Conservation (phyloP, 2,113 vertebrate species). For the Garra rufa region DNA sequence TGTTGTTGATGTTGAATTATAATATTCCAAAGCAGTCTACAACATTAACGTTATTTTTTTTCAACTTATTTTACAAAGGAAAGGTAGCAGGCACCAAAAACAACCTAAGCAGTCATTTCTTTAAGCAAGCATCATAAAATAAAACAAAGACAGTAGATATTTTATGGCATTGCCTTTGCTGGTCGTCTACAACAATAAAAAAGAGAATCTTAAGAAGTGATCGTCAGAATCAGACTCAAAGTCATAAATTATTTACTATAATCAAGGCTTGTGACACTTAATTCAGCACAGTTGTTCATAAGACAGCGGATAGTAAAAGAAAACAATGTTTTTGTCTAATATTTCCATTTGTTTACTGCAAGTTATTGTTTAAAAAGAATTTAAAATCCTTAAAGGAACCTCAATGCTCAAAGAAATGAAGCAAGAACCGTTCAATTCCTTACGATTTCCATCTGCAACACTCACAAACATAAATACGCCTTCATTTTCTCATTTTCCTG, state of each 20-base stretch:
- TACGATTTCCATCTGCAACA: not conserved
- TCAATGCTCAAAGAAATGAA: not conserved
- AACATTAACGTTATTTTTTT: not conserved
- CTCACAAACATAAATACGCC: conserved; percentile 8
- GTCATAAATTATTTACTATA: not conserved
- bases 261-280: not conserved
- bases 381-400: not conserved
- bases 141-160: not conserved
- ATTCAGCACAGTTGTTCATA: not conserved
- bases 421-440: not conserved
- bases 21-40: not conserved
- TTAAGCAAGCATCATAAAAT: not conserved
- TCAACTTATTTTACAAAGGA: not conserved
- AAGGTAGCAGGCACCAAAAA: not conserved
- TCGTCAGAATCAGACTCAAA: not conserved
- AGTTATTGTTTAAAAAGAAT: not conserved
- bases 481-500: conserved; percentile 6
- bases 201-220: not conserved
- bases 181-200: not conserved
- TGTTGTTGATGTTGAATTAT: not conserved
- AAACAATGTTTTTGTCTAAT: not conserved
- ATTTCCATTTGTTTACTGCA: not conserved
- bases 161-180: not conserved
- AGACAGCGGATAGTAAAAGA: not conserved
- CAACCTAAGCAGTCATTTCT: not conserved